Conservation (phyloP, 2,113 vertebrate genomes). For the Xiphophorus couchianus region DNA sequence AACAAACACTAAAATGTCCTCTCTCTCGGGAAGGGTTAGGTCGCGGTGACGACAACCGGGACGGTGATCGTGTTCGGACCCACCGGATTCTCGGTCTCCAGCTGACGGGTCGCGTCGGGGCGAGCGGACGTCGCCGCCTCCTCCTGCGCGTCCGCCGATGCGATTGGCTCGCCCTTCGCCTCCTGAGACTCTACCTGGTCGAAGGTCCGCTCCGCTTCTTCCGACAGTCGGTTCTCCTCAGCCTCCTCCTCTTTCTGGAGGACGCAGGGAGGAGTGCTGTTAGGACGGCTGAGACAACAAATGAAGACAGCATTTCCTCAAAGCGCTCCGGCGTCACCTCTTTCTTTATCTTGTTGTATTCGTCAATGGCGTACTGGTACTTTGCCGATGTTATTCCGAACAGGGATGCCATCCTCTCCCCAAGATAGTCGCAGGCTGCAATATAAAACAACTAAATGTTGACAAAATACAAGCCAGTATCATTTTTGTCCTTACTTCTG, state of each 20-base stretch:
- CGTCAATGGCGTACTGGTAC: conserved; percentile 97
- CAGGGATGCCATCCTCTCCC: conserved; percentile 94
- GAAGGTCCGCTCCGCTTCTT: conserved; percentile 87
- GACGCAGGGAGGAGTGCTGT: neutral
- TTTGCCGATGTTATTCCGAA: conserved; percentile 96
- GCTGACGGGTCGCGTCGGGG: conserved; percentile 84
- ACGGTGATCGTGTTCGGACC: conserved; percentile 51
- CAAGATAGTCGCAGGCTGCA: conserved; percentile 95
- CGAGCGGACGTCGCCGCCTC: conserved; percentile 63
- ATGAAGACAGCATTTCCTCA: neutral
- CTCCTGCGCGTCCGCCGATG: conserved; percentile 76
- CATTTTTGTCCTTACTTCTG: neutral
- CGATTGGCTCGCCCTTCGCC: conserved; percentile 55
- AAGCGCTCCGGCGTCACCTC: conserved; percentile 77
- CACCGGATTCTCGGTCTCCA: conserved; percentile 76
- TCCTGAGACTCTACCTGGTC: conserved; percentile 78
- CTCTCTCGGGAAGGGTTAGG: conserved; percentile 66
- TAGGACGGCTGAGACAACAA: neutral
- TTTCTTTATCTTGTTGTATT: conserved; percentile 95
- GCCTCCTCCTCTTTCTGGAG: conserved; percentile 89
- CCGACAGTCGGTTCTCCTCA: conserved; percentile 88
- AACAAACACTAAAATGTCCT: conserved; percentile 8
- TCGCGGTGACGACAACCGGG: conserved; percentile 68
- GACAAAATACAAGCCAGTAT: too few relatives aligned
- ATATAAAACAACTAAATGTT: neutral